Base-by-base conservation (phyloP, 2,888 invertebrate genomes). In the Drosophila crucigera region DNA sequence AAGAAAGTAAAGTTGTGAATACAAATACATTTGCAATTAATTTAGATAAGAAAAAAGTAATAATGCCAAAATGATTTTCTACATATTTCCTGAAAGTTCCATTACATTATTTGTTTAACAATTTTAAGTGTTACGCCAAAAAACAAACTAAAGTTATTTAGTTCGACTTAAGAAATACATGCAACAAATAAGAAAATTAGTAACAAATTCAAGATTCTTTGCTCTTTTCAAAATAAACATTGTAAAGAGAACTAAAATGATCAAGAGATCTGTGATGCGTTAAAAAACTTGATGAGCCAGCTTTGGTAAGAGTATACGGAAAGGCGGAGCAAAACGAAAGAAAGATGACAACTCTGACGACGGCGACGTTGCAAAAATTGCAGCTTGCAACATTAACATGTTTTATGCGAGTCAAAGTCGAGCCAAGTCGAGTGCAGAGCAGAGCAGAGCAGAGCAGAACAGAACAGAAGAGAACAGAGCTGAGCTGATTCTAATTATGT, bases 341-440 rank as follows among this genome's bases (percentile, higher is more conserved):
- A 35, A 61, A 55, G 43, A 78, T 22, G 72, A 72, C 49, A 64
- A 68, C 50, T 67, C 58, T 28, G 43, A 30, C 28, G 39, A 28
- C 39, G 39, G 16, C 68, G 53, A 22, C 54, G 72, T 66, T 55
- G 62, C 73, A 61, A 80, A 55, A 74, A 68, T 89, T 85, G 85
- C 89, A 85, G 87, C 87, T 87, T 85, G 85, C 87, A 84, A 82
- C 80, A 82, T 89, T 86, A 84, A 82, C 84, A 80, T 84, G 84
- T 86, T 85, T 82, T 73, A 83, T 76, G 79, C 63, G 77, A 30
- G 79, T 52, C 53, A 25, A 28, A 58, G 37, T 58, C 63, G 39
- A 75, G 30, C 33, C 50, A 33, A 79, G 53, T 37, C 35, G 39
- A 73, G 49, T 67, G 52, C n/a, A 25, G 16, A 22, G 22, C 39